These are phyloP conservation scores for Leptinotarsa defecta DNA, from an alignment of 1,140 invertebrate genomes.

Conservation along the genomic window DNA sequence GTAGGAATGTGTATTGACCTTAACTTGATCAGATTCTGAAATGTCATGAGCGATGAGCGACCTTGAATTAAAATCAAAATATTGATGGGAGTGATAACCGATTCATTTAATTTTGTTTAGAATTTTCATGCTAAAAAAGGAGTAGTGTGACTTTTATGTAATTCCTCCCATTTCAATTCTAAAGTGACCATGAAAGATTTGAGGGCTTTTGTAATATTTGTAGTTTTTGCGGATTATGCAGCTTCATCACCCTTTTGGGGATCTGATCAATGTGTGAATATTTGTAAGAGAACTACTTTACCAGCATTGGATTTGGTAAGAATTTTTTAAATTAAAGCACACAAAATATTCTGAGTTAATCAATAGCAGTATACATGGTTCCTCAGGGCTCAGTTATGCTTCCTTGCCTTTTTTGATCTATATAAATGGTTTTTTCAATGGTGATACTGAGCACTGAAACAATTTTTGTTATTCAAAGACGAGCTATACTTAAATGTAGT, in stretches of 20 bases:
- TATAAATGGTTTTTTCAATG: too few species aligned
- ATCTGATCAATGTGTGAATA: constrained; percentile 33
- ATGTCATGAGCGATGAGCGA: too few species aligned
- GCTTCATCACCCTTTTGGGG: constrained; percentile 14
- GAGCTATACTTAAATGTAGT: too few species aligned
- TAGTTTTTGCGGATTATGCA: constrained; percentile 3
- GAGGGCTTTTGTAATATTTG: neutral
- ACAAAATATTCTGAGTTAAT: neutral
- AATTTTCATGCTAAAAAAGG: neutral
- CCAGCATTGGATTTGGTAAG: constrained; percentile 33
- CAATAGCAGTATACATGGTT: neutral
- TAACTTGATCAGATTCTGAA: too few species aligned
- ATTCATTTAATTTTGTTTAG: too few species aligned
- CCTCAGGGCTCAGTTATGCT: too few species aligned
- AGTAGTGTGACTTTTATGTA: neutral
- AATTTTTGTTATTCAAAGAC: too few species aligned
- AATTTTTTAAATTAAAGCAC: constrained; percentile 3
- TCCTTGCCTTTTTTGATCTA: too few species aligned
- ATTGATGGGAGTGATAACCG: too few species aligned
- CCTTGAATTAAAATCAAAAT: too few species aligned
- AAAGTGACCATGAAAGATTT: constrained; percentile 9
- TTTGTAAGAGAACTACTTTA: constrained; percentile 33
- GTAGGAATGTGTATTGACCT: too few species aligned
- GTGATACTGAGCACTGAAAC: too few species aligned
- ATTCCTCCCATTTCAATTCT: neutral